phyloP scores from a whole-genome alignment of 2,888 invertebrate species.

The Alviniconcha strummeri region DNA sequence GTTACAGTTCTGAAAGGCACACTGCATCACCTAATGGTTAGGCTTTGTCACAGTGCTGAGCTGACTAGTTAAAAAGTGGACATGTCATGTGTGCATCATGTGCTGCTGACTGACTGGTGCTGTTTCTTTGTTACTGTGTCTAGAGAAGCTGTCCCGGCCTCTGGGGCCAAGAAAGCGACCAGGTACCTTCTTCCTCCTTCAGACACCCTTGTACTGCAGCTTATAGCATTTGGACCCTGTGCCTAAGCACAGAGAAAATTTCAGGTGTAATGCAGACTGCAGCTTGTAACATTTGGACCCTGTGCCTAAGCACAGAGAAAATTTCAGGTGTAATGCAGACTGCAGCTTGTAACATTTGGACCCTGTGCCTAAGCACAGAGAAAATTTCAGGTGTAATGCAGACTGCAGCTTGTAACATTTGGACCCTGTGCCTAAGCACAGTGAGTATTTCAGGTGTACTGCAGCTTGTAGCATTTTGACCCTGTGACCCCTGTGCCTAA shows the following conservation, averaged over 20 bases:
- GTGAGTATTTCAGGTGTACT: too few relatives aligned
- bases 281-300: neutral
- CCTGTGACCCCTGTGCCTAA: too few relatives aligned
- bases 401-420: too few relatives aligned
- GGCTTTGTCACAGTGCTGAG: too few relatives aligned
- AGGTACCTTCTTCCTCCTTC: constrained; percentile 11
- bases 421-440: too few relatives aligned
- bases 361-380: neutral
- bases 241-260: neutral
- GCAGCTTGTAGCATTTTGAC: too few relatives aligned
- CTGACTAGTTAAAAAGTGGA: too few relatives aligned
- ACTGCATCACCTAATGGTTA: too few relatives aligned
- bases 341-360: too few relatives aligned
- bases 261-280: neutral
- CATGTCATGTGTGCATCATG: too few relatives aligned
- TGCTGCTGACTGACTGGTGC: neutral
- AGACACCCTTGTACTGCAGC: neutral
- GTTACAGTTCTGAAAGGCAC: too few relatives aligned
- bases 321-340: neutral
- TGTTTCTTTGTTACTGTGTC: neutral
- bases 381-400: neutral
- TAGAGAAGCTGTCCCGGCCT: neutral
- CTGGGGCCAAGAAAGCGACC: constrained; percentile 14
- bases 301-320: neutral
- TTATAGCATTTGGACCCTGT: neutral